Evolutionary conservation across 2,113 vertebrate genomes (phyloP).

Genomic region (Nettapus auritus): DNA sequence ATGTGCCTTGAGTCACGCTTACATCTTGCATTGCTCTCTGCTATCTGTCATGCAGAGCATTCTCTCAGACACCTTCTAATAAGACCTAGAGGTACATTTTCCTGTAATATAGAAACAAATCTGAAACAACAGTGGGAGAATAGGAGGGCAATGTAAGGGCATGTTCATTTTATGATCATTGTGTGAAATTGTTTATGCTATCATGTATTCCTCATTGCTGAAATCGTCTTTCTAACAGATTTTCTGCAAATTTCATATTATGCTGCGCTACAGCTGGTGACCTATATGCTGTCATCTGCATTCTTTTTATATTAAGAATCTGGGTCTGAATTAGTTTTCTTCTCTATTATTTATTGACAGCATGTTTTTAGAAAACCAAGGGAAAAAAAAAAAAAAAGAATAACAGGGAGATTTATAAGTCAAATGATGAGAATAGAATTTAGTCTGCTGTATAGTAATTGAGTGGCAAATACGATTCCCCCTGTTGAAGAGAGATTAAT

Average conservation of each 20-base stretch:
- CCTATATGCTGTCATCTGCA: conserved; percentile 62
- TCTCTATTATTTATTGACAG: conserved; percentile 54
- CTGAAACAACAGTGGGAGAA: conserved; percentile 36
- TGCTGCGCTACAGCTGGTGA: conserved; percentile 53
- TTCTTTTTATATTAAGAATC: conserved; percentile 26
- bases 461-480: conserved; percentile 60
- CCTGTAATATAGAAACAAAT: conserved; percentile 21
- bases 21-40: background rate
- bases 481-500: conserved; percentile 61
- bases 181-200: conserved; percentile 47
- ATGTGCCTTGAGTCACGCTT: background rate
- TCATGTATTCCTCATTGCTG: conserved; percentile 39
- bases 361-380: conserved; percentile 29
- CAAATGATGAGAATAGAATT: conserved; percentile 44
- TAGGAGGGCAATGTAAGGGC: conserved; percentile 49
- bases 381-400: background rate
- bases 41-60: background rate
- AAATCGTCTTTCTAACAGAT: conserved; percentile 30
- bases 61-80: background rate
- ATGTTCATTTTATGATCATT: conserved; percentile 57
- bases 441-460: conserved; percentile 41
- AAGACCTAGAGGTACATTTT: background rate
- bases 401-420: conserved; percentile 36
- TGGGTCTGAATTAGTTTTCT: conserved; percentile 43
- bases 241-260: conserved; percentile 48